Conservation (phyloP, 2,113 vertebrate genomes). For the Pterocles gutturalis region DNA sequence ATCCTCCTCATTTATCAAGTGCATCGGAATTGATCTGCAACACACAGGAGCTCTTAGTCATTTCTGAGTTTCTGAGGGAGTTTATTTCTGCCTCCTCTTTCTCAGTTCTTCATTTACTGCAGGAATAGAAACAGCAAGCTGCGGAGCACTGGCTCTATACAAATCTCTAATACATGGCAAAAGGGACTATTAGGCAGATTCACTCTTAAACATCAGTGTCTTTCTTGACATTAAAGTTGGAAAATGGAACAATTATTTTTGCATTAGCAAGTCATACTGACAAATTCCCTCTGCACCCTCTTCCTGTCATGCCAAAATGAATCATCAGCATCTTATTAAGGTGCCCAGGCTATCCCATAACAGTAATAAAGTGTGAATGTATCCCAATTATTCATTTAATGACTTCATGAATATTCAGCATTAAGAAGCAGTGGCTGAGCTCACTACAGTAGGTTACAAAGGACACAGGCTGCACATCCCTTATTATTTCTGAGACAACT, state of each 20-base stretch:
- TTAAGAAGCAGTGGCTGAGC: slow-evolving; percentile 5
- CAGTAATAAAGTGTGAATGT: slow-evolving; percentile 65
- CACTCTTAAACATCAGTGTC: slow-evolving; percentile 24
- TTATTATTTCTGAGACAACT: neutral
- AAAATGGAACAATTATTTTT: slow-evolving; percentile 73
- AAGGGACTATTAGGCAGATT: slow-evolving; percentile 1
- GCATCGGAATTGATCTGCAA: slow-evolving; percentile 25
- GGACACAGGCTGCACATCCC: neutral
- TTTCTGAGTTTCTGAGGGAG: neutral
- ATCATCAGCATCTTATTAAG: slow-evolving; percentile 69
- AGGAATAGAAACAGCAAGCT: neutral
- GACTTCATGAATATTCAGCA: slow-evolving; percentile 64
- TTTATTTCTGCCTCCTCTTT: neutral
- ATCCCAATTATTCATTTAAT: slow-evolving; percentile 70
- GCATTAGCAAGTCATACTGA: slow-evolving; percentile 64
- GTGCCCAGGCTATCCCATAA: slow-evolving; percentile 57
- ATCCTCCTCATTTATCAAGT: neutral
- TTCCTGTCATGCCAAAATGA: slow-evolving; percentile 61
- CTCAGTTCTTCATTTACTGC: neutral
- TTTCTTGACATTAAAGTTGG: slow-evolving; percentile 53
- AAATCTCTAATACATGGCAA: neutral
- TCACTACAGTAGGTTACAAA: slow-evolving; percentile 11
- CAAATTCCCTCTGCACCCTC: slow-evolving; percentile 57
- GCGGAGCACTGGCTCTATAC: neutral
- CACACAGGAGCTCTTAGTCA: neutral